phyloP scores from a whole-genome alignment of 2,888 invertebrate species.

The Leucoma salicis region DNA sequence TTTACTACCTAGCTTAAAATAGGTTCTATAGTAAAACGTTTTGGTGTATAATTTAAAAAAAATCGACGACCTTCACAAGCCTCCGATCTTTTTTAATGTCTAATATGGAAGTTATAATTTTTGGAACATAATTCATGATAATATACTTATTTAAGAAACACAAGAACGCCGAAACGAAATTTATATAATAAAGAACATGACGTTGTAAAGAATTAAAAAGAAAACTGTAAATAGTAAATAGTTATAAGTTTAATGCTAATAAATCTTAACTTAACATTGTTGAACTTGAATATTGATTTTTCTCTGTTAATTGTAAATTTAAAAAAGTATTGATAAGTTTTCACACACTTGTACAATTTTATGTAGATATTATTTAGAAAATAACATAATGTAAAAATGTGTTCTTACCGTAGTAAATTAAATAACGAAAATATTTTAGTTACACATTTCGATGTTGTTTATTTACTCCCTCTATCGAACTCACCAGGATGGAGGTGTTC shows the following conservation, averaged over 20 bases:
- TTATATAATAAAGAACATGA: conserved; percentile 60
- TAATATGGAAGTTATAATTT: too few species aligned
- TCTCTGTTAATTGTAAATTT: conserved; percentile 79
- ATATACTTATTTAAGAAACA: conserved; percentile 32
- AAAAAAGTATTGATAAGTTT: conserved; percentile 73
- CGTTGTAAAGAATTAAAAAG: conserved; percentile 54
- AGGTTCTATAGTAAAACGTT: too few species aligned
- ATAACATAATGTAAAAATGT: conserved; percentile 83
- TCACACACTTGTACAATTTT: conserved; percentile 81
- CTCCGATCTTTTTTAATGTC: too few species aligned
- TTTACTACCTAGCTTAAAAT: too few species aligned
- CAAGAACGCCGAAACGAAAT: conserved; percentile 47
- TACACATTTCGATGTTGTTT: conserved; percentile 68
- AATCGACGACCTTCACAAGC: too few species aligned
- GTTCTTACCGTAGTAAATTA: conserved; percentile 83
- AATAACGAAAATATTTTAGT: conserved; percentile 83
- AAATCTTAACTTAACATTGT: conserved; percentile 78
- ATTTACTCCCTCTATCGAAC: conserved; percentile 44
- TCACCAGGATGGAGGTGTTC: too few species aligned
- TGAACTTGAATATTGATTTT: conserved; percentile 76
- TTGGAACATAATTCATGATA: too few species aligned
- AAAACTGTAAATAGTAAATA: conserved; percentile 72
- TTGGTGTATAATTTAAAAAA: too few species aligned
- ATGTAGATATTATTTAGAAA: conserved; percentile 80
- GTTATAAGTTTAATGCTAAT: conserved; percentile 57